phyloP scores from a whole-genome alignment of 1,140 invertebrate species.

The Cyrtorhinus lividipennis region DNA sequence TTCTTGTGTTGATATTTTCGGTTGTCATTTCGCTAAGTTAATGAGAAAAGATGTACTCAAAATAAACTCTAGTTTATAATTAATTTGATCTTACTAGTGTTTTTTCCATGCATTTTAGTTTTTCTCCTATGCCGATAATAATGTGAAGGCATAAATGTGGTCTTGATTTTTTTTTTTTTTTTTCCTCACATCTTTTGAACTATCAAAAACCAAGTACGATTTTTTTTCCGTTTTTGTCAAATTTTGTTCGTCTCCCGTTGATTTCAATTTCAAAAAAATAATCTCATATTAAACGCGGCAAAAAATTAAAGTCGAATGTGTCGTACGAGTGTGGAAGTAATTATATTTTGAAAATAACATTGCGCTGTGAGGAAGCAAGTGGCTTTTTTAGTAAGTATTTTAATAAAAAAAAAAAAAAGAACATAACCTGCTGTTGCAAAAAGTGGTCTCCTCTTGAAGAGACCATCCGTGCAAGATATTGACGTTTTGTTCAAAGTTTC shows the following conservation, averaged over 20 bases:
- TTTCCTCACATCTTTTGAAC: no score
- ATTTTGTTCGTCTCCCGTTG: not conserved
- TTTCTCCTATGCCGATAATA: no score
- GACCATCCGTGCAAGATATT: no score
- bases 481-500: no score
- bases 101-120: not conserved
- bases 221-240: not conserved
- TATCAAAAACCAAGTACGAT: no score
- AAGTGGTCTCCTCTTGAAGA: no score
- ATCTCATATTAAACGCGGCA: no score
- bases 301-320: no score
- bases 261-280: no score
- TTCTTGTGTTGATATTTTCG: not conserved
- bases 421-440: conserved; percentile 1
- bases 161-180: no score
- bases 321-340: no score
- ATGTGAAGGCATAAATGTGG: no score
- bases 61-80: not conserved
- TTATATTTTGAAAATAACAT: conserved; percentile 20
- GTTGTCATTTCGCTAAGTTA: not conserved
- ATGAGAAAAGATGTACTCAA: not conserved
- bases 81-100: not conserved
- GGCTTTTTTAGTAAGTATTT: conserved; percentile 23
- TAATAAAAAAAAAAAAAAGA: conserved; percentile 6
- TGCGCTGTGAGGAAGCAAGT: conserved; percentile 22